Percentiles rank a stretch among this genome's conserved stretches.
Evolutionary conservation across 2,888 invertebrate species (phyloP).

Genomic region (Idaea straminata): DNA sequence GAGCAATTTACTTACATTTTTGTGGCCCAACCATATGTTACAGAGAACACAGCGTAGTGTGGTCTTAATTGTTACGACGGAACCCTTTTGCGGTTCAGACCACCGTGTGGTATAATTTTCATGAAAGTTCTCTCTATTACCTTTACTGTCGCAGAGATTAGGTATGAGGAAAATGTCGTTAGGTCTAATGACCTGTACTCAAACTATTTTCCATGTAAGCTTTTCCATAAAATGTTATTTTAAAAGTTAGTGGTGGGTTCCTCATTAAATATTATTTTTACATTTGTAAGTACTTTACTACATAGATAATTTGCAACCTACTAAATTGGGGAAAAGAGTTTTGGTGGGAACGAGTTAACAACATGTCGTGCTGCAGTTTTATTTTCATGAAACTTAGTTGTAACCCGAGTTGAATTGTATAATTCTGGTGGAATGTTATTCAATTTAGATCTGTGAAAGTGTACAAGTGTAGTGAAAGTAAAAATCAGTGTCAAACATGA

Average conservation of each 20-base stretch:
- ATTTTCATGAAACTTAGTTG: too few relatives aligned
- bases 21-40: constrained; percentile 43
- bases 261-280: background rate
- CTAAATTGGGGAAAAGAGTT: too few relatives aligned
- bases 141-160: constrained; percentile 26
- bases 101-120: constrained; percentile 43
- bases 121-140: constrained; percentile 35
- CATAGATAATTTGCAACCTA: too few relatives aligned
- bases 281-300: too few relatives aligned
- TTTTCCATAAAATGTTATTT: background rate
- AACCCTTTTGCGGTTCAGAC: constrained; percentile 41
- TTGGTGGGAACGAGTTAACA: too few relatives aligned
- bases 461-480: too few relatives aligned
- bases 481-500: too few relatives aligned
- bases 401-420: too few relatives aligned
- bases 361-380: too few relatives aligned
- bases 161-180: constrained; percentile 20
- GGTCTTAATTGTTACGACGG: constrained; percentile 45
- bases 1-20: constrained; percentile 42
- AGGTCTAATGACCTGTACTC: constrained; percentile 16
- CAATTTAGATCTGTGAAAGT: too few relatives aligned
- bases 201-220: constrained; percentile 1
- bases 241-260: constrained; percentile 10
- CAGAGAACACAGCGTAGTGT: constrained; percentile 31
- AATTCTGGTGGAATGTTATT: too few relatives aligned